These are phyloP conservation scores for Sebastes wilsoni DNA, from an alignment of 2,797 vertebrate species.

Conservation along the genomic window DNA sequence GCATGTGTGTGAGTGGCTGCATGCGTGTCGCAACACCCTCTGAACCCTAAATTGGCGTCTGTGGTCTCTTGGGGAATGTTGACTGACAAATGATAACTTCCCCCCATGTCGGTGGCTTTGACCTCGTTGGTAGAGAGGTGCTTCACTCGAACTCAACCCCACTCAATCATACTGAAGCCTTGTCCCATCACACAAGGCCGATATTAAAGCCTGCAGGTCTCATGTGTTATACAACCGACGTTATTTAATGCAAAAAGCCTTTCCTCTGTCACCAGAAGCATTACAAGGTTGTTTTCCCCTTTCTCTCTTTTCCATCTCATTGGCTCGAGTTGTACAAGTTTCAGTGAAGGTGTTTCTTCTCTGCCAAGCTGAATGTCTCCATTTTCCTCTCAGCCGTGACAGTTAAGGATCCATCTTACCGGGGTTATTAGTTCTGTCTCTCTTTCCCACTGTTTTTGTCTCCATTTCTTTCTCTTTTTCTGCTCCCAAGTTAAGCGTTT, in stretches of 20 bases:
- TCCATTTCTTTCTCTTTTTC: not conserved
- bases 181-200: slow-evolving; percentile 9
- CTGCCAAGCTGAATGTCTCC: not conserved
- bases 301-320: not conserved
- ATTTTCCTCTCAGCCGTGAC: not conserved
- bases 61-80: slow-evolving; percentile 23
- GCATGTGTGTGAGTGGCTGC: not conserved
- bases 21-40: not conserved
- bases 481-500: not conserved
- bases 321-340: not conserved
- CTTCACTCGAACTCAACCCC: slow-evolving; percentile 11
- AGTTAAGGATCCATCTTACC: not conserved
- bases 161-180: slow-evolving; percentile 42
- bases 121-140: slow-evolving; percentile 59
- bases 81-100: slow-evolving; percentile 52
- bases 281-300: not conserved
- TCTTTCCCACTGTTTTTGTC: not conserved
- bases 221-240: not conserved
- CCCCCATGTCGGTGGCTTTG: slow-evolving; percentile 27
- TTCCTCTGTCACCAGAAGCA: not conserved
- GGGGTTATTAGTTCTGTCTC: slow-evolving; percentile 9
- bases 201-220: slow-evolving; percentile 16
- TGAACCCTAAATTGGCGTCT: slow-evolving; percentile 1
- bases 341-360: not conserved
- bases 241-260: slow-evolving; percentile 11